Conservation (phyloP, 2,888 invertebrate species). For the Amitus sp. region DNA sequence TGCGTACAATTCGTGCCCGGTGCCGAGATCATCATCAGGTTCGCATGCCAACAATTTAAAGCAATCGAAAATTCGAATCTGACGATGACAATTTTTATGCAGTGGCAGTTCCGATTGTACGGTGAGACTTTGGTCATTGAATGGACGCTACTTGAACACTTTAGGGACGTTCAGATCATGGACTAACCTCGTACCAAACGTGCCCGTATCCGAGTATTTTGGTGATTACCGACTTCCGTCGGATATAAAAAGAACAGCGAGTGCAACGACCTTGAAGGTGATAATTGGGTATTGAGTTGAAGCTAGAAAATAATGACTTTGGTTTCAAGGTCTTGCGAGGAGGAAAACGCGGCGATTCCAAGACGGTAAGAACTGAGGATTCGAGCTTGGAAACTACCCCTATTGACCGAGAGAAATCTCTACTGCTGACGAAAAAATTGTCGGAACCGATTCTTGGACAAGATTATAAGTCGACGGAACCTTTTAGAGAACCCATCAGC, state of each 20-base stretch:
- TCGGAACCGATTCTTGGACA: not conserved
- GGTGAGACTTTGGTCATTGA: constrained; percentile 79
- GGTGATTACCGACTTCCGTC: constrained; percentile 72
- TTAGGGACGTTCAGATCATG: constrained; percentile 78
- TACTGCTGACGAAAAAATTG: not conserved
- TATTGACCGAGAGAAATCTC: not conserved
- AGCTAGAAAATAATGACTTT: not conserved
- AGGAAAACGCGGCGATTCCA: not conserved
- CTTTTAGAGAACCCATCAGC: not conserved
- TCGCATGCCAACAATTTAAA: no score
- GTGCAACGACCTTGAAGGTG: constrained; percentile 81
- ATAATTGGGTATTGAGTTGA: constrained; percentile 16
- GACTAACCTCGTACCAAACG: constrained; percentile 65
- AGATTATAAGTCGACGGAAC: not conserved
- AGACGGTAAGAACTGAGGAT: not conserved
- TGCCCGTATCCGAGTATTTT: constrained; percentile 64
- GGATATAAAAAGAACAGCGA: constrained; percentile 78
- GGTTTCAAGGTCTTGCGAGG: not conserved
- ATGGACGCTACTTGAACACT: constrained; percentile 77
- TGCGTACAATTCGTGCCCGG: constrained; percentile 75
- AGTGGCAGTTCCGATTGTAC: constrained; percentile 75
- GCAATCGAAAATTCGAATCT: no score
- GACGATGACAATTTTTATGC: not conserved
- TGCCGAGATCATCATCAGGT: constrained; percentile 76
- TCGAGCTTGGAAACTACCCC: not conserved